Base-by-base conservation (phyloP, 2,797 vertebrate genomes). In the Hypotaenidia philippensis region DNA sequence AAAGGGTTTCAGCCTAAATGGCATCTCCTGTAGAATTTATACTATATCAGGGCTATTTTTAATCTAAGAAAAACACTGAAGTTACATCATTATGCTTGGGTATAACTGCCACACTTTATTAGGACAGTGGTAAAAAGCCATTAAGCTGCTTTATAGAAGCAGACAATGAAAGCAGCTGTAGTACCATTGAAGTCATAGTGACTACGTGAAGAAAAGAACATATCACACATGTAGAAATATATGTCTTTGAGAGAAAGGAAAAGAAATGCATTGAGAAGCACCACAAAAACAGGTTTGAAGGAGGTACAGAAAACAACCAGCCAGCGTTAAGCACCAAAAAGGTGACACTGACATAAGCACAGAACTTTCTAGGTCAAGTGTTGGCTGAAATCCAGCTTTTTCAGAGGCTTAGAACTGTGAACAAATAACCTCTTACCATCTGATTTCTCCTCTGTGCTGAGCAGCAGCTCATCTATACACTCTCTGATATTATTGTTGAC, bases 321-420 rank as follows among this genome's bases (percentile, higher is more conserved):
- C 2, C n/a, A 61, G 36, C 15, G 3, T 44, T 11, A 45, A 78
- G 47, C 27, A 59, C 38, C 20, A 26, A 57, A 61, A 82, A 82
- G 20, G 70, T 53, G 63, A 79, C 31, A 38, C 27, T 41, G 36
- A 56, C 22, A 0, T 26, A 71, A 63, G 14, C 0, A 0, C 31
- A 60, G 47, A 82, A 89, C 40, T 85, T 89, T 79, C 38, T 21
- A 91, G 74, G 52, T 56, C 38, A 38, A 88, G 63, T 0, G 0
- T 6, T 92, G 81, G 90, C 87, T 70, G 52, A 83, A 74, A 85
- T 70, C 56, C 94, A 92, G 49, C 18, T 65, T 66, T 59, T 45
- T 69, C 65, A 57, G 60, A 36, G 59, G 45, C 44, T 90, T 68
- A 71, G 57, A 94, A 81, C 5, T 3, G n/a, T 29, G 49, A 93